Base-by-base conservation (phyloP, 2,888 invertebrate species). In the Globia sparganii region DNA sequence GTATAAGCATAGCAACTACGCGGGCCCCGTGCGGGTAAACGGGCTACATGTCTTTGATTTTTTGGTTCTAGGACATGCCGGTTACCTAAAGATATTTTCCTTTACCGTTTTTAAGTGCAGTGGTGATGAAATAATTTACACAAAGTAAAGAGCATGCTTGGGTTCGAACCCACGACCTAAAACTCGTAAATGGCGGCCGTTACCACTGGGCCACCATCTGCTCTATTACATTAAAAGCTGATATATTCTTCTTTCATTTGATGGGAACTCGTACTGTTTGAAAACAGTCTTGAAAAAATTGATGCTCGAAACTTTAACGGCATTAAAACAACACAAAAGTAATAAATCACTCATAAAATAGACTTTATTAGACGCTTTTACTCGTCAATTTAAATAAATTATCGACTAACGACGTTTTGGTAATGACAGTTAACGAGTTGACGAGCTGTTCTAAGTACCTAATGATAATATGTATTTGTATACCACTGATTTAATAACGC, bases 381-480 rank as follows among this genome's bases (percentile, higher is more conserved):
- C 79, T 78, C 80, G 77, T 87, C 84, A 88, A 88, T 86, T 90
- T 88, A 81, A 90, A 88, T 87, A 84, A 88, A 88, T 90, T 87
- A 81, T 82, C 72, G 82, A 77, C 83, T 87, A 86, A 87, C 77
- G 86, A 88, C 77, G 75, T 87, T 87, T 87, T 80, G 79, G 70
- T 83, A 81, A 83, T 84, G 81, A 77, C 78, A 83, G 80, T 76
- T 81, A 83, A 84, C 82, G 87, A 86, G 83, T 86, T 86, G 85
- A 84, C 84, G 84, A 86, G 72, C 67, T 70, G 75, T 69, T 69
- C 72, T 74, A 66, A 77, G 87, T 62, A 72, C 73, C 59, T 73
- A 77, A 84, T 80, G 75, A 66, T 79, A 78, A 81, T 88, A 87
- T 72, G 67, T 72, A 81, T 88, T 84, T 72, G 67, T 72, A 71